Evolutionary conservation across 2,888 invertebrate genomes (phyloP).

Genomic region (Sinodicranocentrus sp.): DNA sequence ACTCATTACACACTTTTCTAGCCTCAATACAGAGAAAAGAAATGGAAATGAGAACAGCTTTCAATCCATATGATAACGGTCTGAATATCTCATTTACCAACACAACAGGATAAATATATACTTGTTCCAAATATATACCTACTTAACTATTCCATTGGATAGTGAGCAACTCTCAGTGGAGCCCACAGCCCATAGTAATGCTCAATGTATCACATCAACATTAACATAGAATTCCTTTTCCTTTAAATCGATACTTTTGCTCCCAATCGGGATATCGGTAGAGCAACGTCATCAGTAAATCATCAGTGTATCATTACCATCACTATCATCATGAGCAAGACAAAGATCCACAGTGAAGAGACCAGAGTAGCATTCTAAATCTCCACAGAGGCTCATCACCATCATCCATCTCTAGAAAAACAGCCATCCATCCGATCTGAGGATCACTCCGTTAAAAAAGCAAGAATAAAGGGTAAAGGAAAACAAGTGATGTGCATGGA

Average conservation of each 20-base stretch:
- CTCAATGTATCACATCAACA: neutral
- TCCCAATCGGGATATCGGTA: neutral
- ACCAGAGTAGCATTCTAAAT: conserved; percentile 46
- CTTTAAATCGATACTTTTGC: conserved; percentile 7
- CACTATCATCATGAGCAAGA: conserved; percentile 40
- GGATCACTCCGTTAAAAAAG: neutral
- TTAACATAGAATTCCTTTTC: conserved; percentile 9
- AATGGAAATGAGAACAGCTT: too few species aligned
- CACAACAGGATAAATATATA: neutral
- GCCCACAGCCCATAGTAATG: too few species aligned
- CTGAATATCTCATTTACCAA: too few species aligned
- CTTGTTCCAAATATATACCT: too few species aligned
- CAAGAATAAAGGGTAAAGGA: neutral
- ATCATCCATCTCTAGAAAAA: conserved; percentile 44
- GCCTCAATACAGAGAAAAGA: neutral
- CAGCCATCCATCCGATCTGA: conserved; percentile 3
- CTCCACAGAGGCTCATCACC: conserved; percentile 57
- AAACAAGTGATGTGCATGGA: conserved; percentile 31
- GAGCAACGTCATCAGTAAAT: conserved; percentile 60
- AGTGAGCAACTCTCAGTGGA: too few species aligned
- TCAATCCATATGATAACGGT: too few species aligned
- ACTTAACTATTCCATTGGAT: too few species aligned
- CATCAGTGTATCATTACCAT: conserved; percentile 67
- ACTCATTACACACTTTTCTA: neutral
- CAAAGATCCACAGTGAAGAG: conserved; percentile 7